These are phyloP conservation scores for Diaphora mendica DNA, from an alignment of 2,888 invertebrate genomes.

Conservation along the genomic window DNA sequence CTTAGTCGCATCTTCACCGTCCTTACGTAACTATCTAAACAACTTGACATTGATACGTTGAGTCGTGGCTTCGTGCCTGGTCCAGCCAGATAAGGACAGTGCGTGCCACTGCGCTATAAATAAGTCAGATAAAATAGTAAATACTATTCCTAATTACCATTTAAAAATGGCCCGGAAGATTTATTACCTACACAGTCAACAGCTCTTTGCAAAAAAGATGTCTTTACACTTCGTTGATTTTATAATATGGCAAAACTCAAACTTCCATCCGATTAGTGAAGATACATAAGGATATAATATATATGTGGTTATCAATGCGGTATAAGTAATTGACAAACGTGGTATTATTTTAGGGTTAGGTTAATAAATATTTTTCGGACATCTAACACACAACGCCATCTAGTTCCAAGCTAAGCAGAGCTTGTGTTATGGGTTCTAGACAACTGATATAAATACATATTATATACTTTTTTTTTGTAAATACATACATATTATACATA, in stretches of 20 bases:
- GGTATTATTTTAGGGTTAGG: too few relatives aligned
- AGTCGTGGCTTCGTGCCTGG: conserved; percentile 44
- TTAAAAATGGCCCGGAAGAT: conserved; percentile 55
- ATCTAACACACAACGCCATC: too few relatives aligned
- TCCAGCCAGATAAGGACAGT: conserved; percentile 61
- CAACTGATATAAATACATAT: too few relatives aligned
- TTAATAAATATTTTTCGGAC: too few relatives aligned
- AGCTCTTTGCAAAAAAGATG: conserved; percentile 42
- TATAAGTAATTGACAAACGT: background rate
- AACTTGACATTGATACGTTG: conserved; percentile 60
- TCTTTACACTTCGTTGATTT: conserved; percentile 46
- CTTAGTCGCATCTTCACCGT: conserved; percentile 37
- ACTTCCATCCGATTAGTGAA: background rate
- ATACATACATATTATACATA: too few relatives aligned
- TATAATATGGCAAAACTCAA: conserved; percentile 11
- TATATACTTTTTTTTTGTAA: too few relatives aligned
- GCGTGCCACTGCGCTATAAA: conserved; percentile 65
- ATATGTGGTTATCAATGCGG: background rate
- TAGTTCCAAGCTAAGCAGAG: too few relatives aligned
- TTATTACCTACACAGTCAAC: conserved; percentile 45
- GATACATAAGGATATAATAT: background rate
- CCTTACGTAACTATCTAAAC: conserved; percentile 45
- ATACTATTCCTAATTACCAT: conserved; percentile 57
- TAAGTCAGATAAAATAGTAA: conserved; percentile 58
- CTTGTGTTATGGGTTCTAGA: too few relatives aligned